Base-by-base conservation (phyloP, 2,888 invertebrate genomes). In the Drosophila paramelanica region DNA sequence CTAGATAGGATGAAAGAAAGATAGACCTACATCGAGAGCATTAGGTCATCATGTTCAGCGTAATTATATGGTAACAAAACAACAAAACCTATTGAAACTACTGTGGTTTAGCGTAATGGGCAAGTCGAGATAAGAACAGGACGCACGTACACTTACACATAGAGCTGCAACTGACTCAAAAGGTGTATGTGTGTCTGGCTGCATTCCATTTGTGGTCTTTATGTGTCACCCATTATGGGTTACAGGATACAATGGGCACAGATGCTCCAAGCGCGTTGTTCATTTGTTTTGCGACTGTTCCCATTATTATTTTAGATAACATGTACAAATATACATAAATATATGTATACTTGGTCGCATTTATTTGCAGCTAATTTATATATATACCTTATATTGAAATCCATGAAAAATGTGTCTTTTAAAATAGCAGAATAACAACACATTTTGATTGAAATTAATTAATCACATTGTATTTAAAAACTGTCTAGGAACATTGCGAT, bases 21-120 rank as follows among this genome's bases (percentile, higher is more conserved):
- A 23, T 10, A 39, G 1, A 33, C 13, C 17, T 36, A 33, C 13
- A 23, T 36, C 50, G 38, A 42, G 27, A 14, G 41, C 13, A 41
- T 47, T 17, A 57, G 52, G 61, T 33, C 45, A 43, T 39, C 31
- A 53, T 42, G 51, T 42, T 45, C 46, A 23, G 57, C 53, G 69
- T 87, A 88, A 88, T 86, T 88, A 87, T 77, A 67, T 57, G 61
- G 69, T 50, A 86, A 73, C 73, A 80, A n/a, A n/a, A n/a, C n/a
- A n/a, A n/a, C n/a, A n/a, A n/a, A 77, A 87, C 84, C 84, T 60
- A 67, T 68, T 87, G 88, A 51, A 84, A 81, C 61, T 53, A 53
- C 62, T 83, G 78, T 74, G 89, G 88, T 57, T 66, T 38, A 72
- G 41, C 38, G 41, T 73, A 51, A 77, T 67, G 67, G 43, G 10